Base-by-base conservation (phyloP, 2,113 vertebrate species). In the Romanogobio albipinnatus region DNA sequence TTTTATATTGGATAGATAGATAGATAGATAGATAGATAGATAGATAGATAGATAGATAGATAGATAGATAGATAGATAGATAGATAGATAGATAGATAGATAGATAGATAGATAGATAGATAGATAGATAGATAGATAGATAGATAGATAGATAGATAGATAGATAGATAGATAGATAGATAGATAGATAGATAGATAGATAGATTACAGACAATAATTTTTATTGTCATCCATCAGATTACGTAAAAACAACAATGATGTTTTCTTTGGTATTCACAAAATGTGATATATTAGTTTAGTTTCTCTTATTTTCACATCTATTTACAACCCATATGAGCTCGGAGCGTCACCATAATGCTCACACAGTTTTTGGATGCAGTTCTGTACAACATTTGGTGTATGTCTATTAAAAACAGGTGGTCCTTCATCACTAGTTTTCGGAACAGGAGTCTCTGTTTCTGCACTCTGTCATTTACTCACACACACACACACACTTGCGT, bases 291-390 rank as follows among this genome's bases (percentile, higher is more conserved):
- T 43, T 9, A 19, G 29, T 36, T 43, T 71, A 10, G 19, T 71
- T 71, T 45, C 33, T 43, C n/a, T 9, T 45, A 24, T 59, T 75
- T 39, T 68, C 24, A 58, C 68, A 36, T 26, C 45, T 82, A 39
- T 64, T 39, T 66, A 49, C 59, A 74, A 36, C 64, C 49, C 6
- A 19, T 26, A 70, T 82, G 51, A 82, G 82, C 66, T 39, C 53
- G 33, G 71, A 70, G n/a, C 17, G 19, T 81, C 49, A 77, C 61
- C 29, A 77, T 77, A 81, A 84, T 53, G 76, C 71, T 84, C 83
- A 49, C 62, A 71, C 61, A 64, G 77, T 81, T 76, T 84, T 84
- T 81, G 70, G 82, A 77, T 76, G 81, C 36, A 81, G 70, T 82
- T 59, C 76, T 84, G 26, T 45, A 47, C 74, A 47, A 70, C 80